phyloP scores from a whole-genome alignment of 2,888 invertebrate species.

The Tupiocoris notatus region DNA sequence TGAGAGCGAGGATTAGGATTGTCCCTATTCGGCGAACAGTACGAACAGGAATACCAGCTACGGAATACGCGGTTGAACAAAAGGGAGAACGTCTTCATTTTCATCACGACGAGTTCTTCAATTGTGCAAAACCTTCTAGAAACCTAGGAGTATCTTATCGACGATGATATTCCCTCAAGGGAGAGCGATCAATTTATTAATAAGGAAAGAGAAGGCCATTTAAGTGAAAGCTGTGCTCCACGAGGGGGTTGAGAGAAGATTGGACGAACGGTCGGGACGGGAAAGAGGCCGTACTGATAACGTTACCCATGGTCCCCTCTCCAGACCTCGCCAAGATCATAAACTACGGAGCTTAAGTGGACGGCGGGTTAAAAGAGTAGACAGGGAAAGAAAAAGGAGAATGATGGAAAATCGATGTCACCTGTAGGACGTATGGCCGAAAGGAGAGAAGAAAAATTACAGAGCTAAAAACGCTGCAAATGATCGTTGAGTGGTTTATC shows the following conservation, averaged over 20 bases:
- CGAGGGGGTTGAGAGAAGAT: too few species aligned
- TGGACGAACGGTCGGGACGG: neutral
- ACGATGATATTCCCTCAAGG: neutral
- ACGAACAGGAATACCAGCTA: too few species aligned
- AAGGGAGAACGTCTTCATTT: too few species aligned
- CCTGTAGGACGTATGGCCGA: neutral
- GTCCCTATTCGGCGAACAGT: too few species aligned
- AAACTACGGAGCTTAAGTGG: neutral
- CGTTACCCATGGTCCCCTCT: neutral
- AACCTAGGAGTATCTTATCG: neutral
- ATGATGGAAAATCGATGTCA: conserved; percentile 2
- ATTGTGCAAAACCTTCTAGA: neutral
- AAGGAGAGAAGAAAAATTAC: too few species aligned
- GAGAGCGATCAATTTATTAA: neutral
- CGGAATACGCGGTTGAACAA: too few species aligned
- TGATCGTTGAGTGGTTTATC: too few species aligned
- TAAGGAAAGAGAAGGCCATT: neutral
- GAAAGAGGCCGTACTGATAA: neutral
- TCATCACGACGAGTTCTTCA: neutral
- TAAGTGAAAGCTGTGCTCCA: neutral
- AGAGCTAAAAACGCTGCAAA: too few species aligned
- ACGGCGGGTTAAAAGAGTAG: neutral
- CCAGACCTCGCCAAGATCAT: neutral
- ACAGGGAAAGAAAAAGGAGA: neutral
- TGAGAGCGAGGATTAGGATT: too few species aligned